Conservation (phyloP, 53 echinoderm and acorn worm species). For the Temnopleurus reevesii region DNA sequence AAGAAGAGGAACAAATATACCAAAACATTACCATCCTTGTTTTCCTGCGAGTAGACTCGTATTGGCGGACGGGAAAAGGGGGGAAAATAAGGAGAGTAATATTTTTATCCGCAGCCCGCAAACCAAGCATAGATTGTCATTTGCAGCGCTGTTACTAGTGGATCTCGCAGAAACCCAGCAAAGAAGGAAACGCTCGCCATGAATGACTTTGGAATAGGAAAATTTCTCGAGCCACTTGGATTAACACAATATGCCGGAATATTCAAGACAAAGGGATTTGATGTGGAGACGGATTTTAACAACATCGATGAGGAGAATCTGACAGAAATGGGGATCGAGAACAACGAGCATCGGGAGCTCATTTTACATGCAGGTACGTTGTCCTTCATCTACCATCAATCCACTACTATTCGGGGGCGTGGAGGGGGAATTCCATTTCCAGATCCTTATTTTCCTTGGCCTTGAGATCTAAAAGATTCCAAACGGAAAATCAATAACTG, state of each 20-base stretch:
- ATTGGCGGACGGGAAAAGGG: slow-evolving; percentile 9
- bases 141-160: slow-evolving; percentile 45
- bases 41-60: slow-evolving; percentile 25
- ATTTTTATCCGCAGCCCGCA: slow-evolving; percentile 42
- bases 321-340: slow-evolving; percentile 84
- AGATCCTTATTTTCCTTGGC: not conserved
- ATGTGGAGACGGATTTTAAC: slow-evolving; percentile 93
- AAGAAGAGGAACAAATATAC: slow-evolving; percentile 40
- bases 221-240: slow-evolving; percentile 95
- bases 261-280: slow-evolving; percentile 96
- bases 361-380: slow-evolving; percentile 95
- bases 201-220: slow-evolving; percentile 93
- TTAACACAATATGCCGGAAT: slow-evolving; percentile 89
- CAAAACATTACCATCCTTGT: slow-evolving; percentile 36
- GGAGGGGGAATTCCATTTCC: slow-evolving; percentile 42
- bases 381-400: slow-evolving; percentile 31
- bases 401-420: slow-evolving; percentile 1
- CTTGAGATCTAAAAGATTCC: not conserved
- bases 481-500: not conserved
- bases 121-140: slow-evolving; percentile 61
- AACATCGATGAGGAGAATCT: slow-evolving; percentile 73
- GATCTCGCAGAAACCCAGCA: slow-evolving; percentile 23
- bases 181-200: slow-evolving; percentile 53
- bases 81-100: not conserved
- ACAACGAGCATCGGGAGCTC: slow-evolving; percentile 76